Percentiles rank a stretch among this genome's conserved stretches.
Evolutionary conservation across 2,888 invertebrate species (phyloP).

Genomic region (Malacosoma neustria): DNA sequence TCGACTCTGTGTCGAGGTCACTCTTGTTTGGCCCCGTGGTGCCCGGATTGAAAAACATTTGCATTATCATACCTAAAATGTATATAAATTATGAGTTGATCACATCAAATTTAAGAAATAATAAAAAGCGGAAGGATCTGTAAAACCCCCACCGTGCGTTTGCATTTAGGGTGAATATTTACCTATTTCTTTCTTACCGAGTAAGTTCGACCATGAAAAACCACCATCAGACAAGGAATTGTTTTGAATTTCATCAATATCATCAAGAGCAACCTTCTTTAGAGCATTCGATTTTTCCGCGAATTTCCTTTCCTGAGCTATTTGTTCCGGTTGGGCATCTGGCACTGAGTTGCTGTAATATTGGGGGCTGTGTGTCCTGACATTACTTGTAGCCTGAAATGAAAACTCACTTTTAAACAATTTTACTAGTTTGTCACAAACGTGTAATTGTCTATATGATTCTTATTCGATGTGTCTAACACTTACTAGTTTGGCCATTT

Average conservation of each 20-base stretch:
- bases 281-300: constrained; percentile 92
- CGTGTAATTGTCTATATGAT: no score
- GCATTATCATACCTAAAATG: constrained; percentile 81
- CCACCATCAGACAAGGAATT: constrained; percentile 87
- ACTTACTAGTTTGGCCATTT: no score
- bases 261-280: constrained; percentile 89
- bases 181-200: constrained; percentile 62
- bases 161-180: background rate
- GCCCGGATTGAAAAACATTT: constrained; percentile 86
- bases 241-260: constrained; percentile 86
- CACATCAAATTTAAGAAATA: background rate
- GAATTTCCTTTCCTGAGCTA: constrained; percentile 82
- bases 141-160: background rate
- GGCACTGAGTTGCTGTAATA: constrained; percentile 65
- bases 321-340: constrained; percentile 39
- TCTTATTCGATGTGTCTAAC: no score
- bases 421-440: no score
- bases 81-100: background rate
- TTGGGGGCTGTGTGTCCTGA: constrained; percentile 60
- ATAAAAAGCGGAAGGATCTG: background rate
- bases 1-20: constrained; percentile 81
- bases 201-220: constrained; percentile 92
- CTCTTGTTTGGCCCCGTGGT: constrained; percentile 86
- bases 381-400: constrained; percentile 62
- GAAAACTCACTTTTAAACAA: no score